Evolutionary conservation across 1,140 invertebrate species (phyloP), one percentile per base, ranked within the genome.

Genomic region (Leptonema lineaticorne): DNA sequence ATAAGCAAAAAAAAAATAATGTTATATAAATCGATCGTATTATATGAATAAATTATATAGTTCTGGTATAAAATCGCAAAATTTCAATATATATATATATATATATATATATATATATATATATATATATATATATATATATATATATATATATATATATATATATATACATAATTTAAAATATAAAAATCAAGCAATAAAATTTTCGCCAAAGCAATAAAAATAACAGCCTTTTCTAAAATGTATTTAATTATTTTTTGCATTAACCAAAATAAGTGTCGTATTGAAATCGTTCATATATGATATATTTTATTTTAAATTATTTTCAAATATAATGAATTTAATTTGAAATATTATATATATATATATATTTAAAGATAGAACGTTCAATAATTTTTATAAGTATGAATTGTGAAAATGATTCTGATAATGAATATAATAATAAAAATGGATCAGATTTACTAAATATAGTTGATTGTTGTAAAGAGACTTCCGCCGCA

Each of bases 391-490:
- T n/a, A n/a, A n/a, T n/a, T n/a, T n/a, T n/a, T n/a, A n/a, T n/a
- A n/a, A n/a, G n/a, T n/a, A n/a, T n/a, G n/a, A n/a, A n/a, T n/a
- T n/a, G n/a, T n/a, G n/a, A n/a, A n/a, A n/a, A n/a, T n/a, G n/a
- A n/a, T n/a, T n/a, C n/a, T n/a, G n/a, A n/a, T n/a, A n/a, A n/a
- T n/a, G n/a, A n/a, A n/a, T n/a, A n/a, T n/a, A n/a, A n/a, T n/a
- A 5, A 53, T 2, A 18, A 53, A 14, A 53, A 24, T 24, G 18
- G 1, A 58, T 2, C 27, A 68, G 27, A 85, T 85, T 86, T 77
- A 90, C 89, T 90, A 69, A 85, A 80, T 8, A 90, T 83, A 9
- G 88, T 81, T 0, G 87, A 81, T 0, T 84, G 75, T 56, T 83
- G 85, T 68, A 85, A 79, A 6, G 82, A 85, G 5, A 83, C 76